Evolutionary conservation across 1,140 invertebrate species (phyloP), one percentile per base, ranked within the genome.

Genomic region (Eufriesea mexicana): DNA sequence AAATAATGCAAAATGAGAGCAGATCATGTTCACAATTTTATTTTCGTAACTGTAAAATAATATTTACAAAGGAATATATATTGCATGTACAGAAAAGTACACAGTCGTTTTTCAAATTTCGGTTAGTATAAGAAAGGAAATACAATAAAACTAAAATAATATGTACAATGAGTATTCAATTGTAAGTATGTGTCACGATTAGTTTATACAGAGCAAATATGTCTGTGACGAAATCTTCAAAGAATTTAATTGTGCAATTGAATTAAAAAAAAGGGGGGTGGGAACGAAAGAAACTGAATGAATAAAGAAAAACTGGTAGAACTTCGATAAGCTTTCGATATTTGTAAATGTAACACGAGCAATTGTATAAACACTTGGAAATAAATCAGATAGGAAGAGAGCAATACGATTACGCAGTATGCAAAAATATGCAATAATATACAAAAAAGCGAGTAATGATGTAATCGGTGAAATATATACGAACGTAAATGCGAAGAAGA

Each of bases 51-150:
- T 57, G 72, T 78, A 86, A 78, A 84, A 57, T 82, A 51, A 83
- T 84, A 86, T 84, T 84, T 81, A 84, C 79, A 84, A 62, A 74
- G 54, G 47, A 81, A 78, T 81, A 84, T 83, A 73, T 73, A 74
- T 78, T 62, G 67, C 55, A 87, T 87, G 84, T 82, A 88, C 86
- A 66, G 47, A 76, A 35, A 76, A 83, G 75, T 85, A 85, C 66
- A 82, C 78, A 82, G 77, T 88, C 75, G 61, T 85, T 76, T 61
- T 54, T 87, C 54, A n/a, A 85, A 66, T 51, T 82, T 85, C 49
- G 57, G 70, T 87, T 67, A 79, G 57, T 76, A 79, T 79, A 70
- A 62, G 51, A 20, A 20, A 66, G 54, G 5, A 45, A 67, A 55
- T 61, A 61, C 18, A 72, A 81, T 12, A 49, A 45, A 75, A 28